Base-by-base conservation (phyloP, 1,140 invertebrate species). In the Mya arenaria region DNA sequence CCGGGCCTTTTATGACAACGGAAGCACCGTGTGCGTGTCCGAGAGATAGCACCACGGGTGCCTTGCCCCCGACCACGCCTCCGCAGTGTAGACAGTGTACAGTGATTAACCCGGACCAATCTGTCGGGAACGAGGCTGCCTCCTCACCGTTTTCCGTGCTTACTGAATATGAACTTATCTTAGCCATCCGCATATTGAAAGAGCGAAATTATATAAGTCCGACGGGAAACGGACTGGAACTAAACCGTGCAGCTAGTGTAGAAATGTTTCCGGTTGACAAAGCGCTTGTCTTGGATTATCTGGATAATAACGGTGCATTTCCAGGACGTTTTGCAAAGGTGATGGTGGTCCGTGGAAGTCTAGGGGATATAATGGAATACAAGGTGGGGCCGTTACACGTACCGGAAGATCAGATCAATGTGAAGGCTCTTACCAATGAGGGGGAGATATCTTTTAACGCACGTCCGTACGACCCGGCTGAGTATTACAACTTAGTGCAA, bases 361-460 rank as follows among this genome's bases (percentile, higher is more conserved):
- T 8, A 23, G 19, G 36, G 13, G 79, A 82, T 44, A 8, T 82
- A 32, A 74, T 82, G 68, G 79, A 82, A 52, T 82, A 82, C 48
- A 82, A 82, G 36, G 62, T 82, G 10, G 79, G 79, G 23, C 69
- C 79, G 13, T 56, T 82, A 25, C 71, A 71, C 32, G 68, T 44
- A 30, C 39, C 25, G 4, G 2, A 37, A 4, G n/a, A 0, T n/a
- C 41, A 74, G 13, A 41, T 82, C 3, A 39, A 0, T 41, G 32
- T 74, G n/a, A 52, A 72, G 58, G 8, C 63, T n/a, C n/a, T 73
- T n/a, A 23, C 58, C n/a, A 55, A 32, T 28, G 69, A 82, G 19
- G 79, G 71, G 5, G 79, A 73, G 32, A 72, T 82, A 25, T 36
- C 28, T 52, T 82, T 82, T 39, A 82, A 82, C 28, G 15, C 32